A percentile compares a stretch with the other conserved stretches of the same genome.
Conservation (phyloP, 2,797 vertebrate species). For the Poeciliopsis gracilis region DNA sequence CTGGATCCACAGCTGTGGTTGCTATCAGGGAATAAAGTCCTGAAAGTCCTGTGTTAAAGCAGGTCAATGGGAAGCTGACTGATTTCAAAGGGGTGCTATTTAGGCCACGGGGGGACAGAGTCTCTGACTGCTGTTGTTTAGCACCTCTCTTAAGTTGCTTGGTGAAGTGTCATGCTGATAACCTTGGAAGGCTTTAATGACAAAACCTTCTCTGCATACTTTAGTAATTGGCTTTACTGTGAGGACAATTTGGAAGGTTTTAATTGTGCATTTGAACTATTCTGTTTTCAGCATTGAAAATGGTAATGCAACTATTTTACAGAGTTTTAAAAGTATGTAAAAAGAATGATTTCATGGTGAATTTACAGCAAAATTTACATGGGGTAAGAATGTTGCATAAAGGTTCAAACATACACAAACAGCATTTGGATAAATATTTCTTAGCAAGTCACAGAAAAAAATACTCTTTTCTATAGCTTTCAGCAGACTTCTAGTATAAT, state of each 20-base stretch:
- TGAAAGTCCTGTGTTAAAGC: conserved; percentile 76
- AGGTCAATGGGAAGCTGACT: conserved; percentile 68
- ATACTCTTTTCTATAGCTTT: not conserved
- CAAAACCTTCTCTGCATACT: not conserved
- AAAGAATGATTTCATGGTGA: not conserved
- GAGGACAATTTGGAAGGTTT: not conserved
- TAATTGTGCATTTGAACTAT: not conserved
- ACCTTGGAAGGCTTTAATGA: conserved; percentile 4
- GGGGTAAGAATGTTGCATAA: not conserved
- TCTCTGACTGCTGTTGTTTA: conserved; percentile 40
- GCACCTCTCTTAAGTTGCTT: conserved; percentile 34
- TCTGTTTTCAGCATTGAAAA: not conserved
- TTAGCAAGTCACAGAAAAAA: not conserved
- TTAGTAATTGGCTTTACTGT: not conserved
- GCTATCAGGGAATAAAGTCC: conserved; percentile 67
- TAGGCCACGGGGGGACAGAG: conserved; percentile 61
- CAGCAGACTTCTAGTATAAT: not conserved
- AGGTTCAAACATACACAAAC: not conserved
- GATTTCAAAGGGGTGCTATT: conserved; percentile 69
- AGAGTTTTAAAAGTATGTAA: not conserved
- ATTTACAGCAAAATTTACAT: not conserved
- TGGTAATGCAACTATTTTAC: not conserved
- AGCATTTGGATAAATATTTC: too few species aligned
- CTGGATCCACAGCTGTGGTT: conserved; percentile 74
- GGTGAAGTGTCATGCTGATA: conserved; percentile 47